phyloP scores from a whole-genome alignment of 1,140 invertebrate species.

The Drosophila repletoides region DNA sequence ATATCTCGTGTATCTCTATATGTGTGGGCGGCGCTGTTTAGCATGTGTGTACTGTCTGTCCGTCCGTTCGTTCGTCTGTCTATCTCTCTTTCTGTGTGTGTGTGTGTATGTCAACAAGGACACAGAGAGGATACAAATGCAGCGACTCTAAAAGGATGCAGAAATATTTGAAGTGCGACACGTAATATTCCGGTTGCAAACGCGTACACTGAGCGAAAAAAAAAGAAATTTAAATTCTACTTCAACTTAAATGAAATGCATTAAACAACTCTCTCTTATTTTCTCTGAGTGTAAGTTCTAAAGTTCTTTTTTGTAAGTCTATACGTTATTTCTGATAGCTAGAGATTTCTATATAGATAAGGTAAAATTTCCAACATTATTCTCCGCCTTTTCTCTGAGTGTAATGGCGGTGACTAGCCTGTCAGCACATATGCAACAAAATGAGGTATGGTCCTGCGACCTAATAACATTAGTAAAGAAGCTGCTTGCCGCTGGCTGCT shows the following conservation, averaged over 20 bases:
- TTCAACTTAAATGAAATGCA: too few relatives aligned
- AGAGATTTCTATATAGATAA: too few relatives aligned
- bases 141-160: slow-evolving; percentile 47
- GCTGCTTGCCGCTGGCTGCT: slow-evolving; percentile 46
- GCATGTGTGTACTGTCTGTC: slow-evolving; percentile 36
- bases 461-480: slow-evolving; percentile 58
- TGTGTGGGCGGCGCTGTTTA: slow-evolving; percentile 26
- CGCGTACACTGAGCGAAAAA: slow-evolving; percentile 8
- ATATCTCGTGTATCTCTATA: slow-evolving; percentile 7
- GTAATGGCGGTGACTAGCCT: slow-evolving; percentile 31
- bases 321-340: too few relatives aligned
- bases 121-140: slow-evolving; percentile 14
- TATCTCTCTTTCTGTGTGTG: too few relatives aligned
- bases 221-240: too few relatives aligned
- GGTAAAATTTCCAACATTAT: too few relatives aligned
- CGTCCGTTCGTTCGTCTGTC: too few relatives aligned
- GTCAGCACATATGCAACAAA: slow-evolving; percentile 73
- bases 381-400: too few relatives aligned
- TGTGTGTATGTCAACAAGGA: slow-evolving; percentile 20
- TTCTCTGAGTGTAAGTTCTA: too few relatives aligned
- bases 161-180: slow-evolving; percentile 60
- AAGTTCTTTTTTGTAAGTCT: too few relatives aligned
- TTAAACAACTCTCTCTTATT: too few relatives aligned
- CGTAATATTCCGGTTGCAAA: slow-evolving; percentile 59
- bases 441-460: slow-evolving; percentile 65